Evolutionary conservation across 2,888 invertebrate species (phyloP).

Genomic region (Lottia scabra): DNA sequence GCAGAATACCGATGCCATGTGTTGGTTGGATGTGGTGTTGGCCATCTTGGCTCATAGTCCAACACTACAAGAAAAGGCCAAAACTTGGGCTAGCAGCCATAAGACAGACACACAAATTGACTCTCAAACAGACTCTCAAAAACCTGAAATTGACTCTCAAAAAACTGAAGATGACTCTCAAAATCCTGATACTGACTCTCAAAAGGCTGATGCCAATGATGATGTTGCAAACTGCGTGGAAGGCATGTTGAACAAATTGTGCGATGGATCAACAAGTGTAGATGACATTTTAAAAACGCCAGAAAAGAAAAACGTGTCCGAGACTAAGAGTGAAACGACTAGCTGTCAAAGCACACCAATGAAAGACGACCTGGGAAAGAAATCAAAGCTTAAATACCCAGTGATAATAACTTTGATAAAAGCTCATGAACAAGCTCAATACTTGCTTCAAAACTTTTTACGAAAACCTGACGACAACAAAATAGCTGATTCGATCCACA

Average conservation of each 20-base stretch:
- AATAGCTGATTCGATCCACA: slow-evolving; percentile 1
- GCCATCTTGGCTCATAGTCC: slow-evolving; percentile 56
- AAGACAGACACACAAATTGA: slow-evolving; percentile 9
- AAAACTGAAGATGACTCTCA: too few relatives aligned
- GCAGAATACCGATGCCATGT: slow-evolving; percentile 64
- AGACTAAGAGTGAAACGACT: background rate
- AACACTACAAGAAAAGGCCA: slow-evolving; percentile 36
- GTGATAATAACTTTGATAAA: slow-evolving; percentile 46
- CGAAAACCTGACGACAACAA: slow-evolving; percentile 12
- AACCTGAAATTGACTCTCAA: too few relatives aligned
- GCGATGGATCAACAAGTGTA: background rate
- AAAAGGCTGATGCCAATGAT: background rate
- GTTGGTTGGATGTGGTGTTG: slow-evolving; percentile 66
- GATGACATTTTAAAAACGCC: too few relatives aligned
- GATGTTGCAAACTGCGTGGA: background rate
- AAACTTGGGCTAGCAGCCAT: slow-evolving; percentile 24
- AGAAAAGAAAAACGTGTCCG: too few relatives aligned
- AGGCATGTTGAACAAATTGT: background rate
- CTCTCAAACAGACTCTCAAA: slow-evolving; percentile 4
- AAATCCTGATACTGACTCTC: too few relatives aligned
- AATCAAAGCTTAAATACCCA: slow-evolving; percentile 31
- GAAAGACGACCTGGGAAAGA: slow-evolving; percentile 12
- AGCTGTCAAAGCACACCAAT: slow-evolving; percentile 8
- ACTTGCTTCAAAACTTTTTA: slow-evolving; percentile 33
- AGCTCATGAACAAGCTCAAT: slow-evolving; percentile 52